A percentile compares a stretch with the other conserved stretches of the same genome.
Conservation (phyloP, 2,888 invertebrate species). For the Limenitis arthemis region DNA sequence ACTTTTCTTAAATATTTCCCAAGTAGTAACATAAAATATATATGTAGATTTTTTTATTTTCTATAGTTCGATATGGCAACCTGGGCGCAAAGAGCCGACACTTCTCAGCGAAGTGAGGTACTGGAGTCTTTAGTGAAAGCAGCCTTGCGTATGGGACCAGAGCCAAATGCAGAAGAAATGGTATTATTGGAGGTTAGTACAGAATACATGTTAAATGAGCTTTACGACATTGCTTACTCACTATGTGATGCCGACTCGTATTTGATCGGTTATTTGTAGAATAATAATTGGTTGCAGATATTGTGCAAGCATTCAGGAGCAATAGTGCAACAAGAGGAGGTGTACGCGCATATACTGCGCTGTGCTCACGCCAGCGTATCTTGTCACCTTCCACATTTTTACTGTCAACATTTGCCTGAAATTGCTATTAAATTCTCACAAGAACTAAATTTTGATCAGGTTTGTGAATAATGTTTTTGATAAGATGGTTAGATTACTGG, state of each 20-base stretch:
- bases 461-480: constrained; percentile 15
- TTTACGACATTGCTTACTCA: neutral
- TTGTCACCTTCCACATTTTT: constrained; percentile 31
- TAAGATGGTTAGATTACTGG: neutral
- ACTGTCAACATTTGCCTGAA: constrained; percentile 33
- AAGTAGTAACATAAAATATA: neutral
- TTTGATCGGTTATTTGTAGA: neutral
- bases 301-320: constrained; percentile 42
- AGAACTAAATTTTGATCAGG: constrained; percentile 40
- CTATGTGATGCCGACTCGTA: neutral
- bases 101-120: constrained; percentile 32
- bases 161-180: constrained; percentile 30
- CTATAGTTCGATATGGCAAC: constrained; percentile 41
- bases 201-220: neutral
- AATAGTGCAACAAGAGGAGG: constrained; percentile 30
- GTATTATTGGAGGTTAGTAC: constrained; percentile 41
- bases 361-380: constrained; percentile 29
- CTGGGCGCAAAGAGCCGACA: constrained; percentile 35
- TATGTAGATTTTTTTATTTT: too few relatives aligned
- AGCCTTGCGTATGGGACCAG: constrained; percentile 33
- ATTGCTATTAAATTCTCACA: constrained; percentile 30
- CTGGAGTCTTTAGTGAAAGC: constrained; percentile 35
- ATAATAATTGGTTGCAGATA: constrained; percentile 27
- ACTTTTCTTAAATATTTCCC: too few relatives aligned
- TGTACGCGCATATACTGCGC: constrained; percentile 29